Conservation (phyloP, 2,888 invertebrate genomes). For the Meiosimyza decipiens region DNA sequence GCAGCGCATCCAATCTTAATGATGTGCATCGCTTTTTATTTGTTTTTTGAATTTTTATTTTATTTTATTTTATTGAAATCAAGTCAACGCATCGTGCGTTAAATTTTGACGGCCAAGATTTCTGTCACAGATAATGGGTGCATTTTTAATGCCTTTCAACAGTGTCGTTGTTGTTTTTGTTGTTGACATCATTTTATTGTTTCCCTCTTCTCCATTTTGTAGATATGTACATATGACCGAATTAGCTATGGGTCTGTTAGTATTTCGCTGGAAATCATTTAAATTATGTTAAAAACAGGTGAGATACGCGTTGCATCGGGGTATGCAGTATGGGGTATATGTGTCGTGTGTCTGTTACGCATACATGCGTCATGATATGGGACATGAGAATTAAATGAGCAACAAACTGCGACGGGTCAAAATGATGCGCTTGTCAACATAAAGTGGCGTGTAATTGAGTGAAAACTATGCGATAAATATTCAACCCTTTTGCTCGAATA, state of each 20-base stretch:
- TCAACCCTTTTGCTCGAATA: not conserved
- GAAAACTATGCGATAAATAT: constrained; percentile 9
- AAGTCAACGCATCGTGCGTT: constrained; percentile 47
- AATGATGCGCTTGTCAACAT: constrained; percentile 11
- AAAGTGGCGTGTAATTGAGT: constrained; percentile 16
- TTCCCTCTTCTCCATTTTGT: not conserved
- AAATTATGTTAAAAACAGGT: constrained; percentile 26
- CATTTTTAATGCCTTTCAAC: constrained; percentile 38
- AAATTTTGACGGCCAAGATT: constrained; percentile 59
- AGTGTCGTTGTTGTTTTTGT: constrained; percentile 25
- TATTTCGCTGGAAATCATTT: constrained; percentile 1
- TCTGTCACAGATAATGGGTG: constrained; percentile 58
- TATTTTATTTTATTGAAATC: constrained; percentile 29
- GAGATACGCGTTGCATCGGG: not conserved
- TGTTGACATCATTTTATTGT: not conserved
- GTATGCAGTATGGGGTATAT: not conserved
- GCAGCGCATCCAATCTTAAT: constrained; percentile 18
- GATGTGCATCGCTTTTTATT: constrained; percentile 25
- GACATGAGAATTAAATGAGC: constrained; percentile 9
- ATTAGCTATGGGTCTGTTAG: constrained; percentile 13
- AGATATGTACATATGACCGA: constrained; percentile 20
- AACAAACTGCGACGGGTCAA: not conserved
- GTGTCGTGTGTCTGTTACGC: not conserved
- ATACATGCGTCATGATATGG: constrained; percentile 11
- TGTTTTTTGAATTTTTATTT: constrained; percentile 26